Evolutionary conservation across 2,888 invertebrate genomes (phyloP).

Genomic region (Luperina testacea): DNA sequence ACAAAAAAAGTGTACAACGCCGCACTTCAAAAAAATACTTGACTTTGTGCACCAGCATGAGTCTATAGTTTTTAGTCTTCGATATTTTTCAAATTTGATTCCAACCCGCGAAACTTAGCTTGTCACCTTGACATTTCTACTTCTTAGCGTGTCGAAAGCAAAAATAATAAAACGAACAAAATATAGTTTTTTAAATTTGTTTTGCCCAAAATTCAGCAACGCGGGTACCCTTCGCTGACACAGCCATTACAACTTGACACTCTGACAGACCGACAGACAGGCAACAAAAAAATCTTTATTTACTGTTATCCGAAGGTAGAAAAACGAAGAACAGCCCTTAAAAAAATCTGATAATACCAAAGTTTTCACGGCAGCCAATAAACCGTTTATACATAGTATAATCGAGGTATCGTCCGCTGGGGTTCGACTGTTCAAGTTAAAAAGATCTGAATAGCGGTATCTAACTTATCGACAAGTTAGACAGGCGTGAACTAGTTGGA

Average conservation of each 20-base stretch:
- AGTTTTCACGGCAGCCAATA: not conserved
- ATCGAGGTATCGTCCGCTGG: slow-evolving; percentile 32
- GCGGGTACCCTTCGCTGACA: too few species aligned
- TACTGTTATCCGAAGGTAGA: not conserved
- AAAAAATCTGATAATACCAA: not conserved
- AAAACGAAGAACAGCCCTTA: not conserved
- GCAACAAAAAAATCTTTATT: not conserved
- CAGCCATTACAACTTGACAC: not conserved
- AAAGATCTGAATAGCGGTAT: slow-evolving; percentile 48
- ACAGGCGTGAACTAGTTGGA: slow-evolving; percentile 54
- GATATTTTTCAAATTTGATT: not conserved
- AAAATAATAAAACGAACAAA: too few species aligned
- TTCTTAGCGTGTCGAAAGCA: too few species aligned
- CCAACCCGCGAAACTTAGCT: too few species aligned
- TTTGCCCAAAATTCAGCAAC: too few species aligned
- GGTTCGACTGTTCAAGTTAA: slow-evolving; percentile 37
- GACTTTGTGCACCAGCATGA: not conserved
- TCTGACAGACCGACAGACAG: too few species aligned
- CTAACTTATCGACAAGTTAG: slow-evolving; percentile 60
- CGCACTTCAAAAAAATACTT: not conserved
- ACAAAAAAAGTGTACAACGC: too few species aligned
- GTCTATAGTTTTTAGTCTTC: not conserved
- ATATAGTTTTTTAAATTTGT: too few species aligned
- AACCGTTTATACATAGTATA: slow-evolving; percentile 26
- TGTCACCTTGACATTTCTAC: too few species aligned